phyloP scores from a whole-genome alignment of 2,888 invertebrate genomes.

The Iselma pallidipennis region DNA sequence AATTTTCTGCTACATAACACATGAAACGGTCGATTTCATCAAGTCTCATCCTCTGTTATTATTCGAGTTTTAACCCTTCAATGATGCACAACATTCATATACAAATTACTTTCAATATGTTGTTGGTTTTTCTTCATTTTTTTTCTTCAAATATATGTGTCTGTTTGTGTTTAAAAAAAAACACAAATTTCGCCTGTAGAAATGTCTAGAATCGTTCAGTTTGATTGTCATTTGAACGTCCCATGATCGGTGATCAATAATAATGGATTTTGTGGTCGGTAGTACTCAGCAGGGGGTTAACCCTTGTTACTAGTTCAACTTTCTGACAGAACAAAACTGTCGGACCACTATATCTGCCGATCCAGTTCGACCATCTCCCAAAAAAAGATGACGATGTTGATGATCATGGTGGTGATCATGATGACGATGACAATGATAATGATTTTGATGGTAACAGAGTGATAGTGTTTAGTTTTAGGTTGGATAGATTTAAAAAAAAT shows the following conservation, averaged over 20 bases:
- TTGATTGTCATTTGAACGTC: neutral
- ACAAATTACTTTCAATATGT: neutral
- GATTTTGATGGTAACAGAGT: neutral
- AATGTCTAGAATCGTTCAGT: too few relatives aligned
- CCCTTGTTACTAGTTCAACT: constrained; percentile 42
- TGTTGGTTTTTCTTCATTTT: neutral
- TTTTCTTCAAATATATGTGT: too few relatives aligned
- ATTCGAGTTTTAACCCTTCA: neutral
- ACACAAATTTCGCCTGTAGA: too few relatives aligned
- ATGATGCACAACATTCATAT: neutral
- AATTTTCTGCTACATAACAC: neutral
- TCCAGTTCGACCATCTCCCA: constrained; percentile 18
- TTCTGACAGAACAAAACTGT: constrained; percentile 41
- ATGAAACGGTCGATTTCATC: neutral
- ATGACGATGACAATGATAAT: neutral
- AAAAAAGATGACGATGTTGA: neutral
- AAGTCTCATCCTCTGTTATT: neutral
- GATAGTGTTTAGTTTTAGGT: neutral
- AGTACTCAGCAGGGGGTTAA: constrained; percentile 44
- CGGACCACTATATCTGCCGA: constrained; percentile 27
- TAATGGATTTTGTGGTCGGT: constrained; percentile 45
- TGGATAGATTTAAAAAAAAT: neutral
- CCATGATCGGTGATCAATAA: constrained; percentile 47
- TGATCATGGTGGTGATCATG: neutral
- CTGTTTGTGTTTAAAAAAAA: too few relatives aligned